Base-by-base conservation (phyloP, 2,797 vertebrate genomes). In the Poeciliopsis paucimaculata region DNA sequence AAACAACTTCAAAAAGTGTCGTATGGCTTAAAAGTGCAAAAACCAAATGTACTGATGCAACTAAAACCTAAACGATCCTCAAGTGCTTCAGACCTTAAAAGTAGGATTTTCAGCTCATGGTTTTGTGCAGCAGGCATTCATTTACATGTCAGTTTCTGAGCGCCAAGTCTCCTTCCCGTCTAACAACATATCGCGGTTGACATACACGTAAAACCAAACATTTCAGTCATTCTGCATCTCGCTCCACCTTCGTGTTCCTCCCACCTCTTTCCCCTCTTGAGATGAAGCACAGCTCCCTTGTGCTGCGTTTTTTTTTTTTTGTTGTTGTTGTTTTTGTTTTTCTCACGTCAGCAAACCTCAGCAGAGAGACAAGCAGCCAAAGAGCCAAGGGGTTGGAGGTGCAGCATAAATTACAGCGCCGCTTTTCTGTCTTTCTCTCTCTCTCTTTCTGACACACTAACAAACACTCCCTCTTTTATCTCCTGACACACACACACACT, bases 321-420 rank as follows among this genome's bases (percentile, higher is more conserved):
- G 80, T 8, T 55, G 1, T 0, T 7, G 39, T 41, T n/a, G 41
- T 28, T 60, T 78, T 45, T 60, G 11, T 45, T 77, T 80, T 81
- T 85, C 83, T 90, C 83, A 86, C 72, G 72, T 92, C 91, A 92
- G 91, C 90, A 91, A 89, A 91, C 86, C 90, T 91, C 90, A 89
- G 90, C 85, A 87, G 90, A 92, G 82, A 86, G 86, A 45, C 74
- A 60, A 70, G 81, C 86, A 80, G 87, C 88, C 81, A 82, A 71
- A 88, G 85, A 87, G 70, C 77, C 64, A 74, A 82, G 91, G 83
- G 92, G 89, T 92, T 78, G 49, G 87, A 93, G 91, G 91, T 92
- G 88, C 84, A 72, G 89, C 87, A 84, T 89, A 91, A 93, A 92
- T 90, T 84, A 93, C 89, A 79, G 84, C 2, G 0, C 47, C 87